Percentiles rank a stretch among this genome's conserved stretches.
Evolutionary conservation across 2,797 vertebrate genomes (phyloP).

Genomic region (Cyprinodon diabolis): DNA sequence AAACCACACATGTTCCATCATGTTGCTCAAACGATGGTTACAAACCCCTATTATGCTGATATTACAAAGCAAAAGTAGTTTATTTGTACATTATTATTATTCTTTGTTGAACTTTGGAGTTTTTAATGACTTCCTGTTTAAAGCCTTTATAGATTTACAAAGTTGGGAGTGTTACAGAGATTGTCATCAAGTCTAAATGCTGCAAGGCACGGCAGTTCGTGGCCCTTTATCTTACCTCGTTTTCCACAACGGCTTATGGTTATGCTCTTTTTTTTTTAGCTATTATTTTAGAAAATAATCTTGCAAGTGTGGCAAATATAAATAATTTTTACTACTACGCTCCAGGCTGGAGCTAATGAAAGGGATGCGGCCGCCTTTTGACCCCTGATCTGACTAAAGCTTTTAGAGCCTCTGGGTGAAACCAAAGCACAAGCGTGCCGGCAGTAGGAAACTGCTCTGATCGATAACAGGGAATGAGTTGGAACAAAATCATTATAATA

Average conservation of each 20-base stretch:
- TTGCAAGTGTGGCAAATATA: slow-evolving; percentile 46
- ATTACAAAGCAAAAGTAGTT: slow-evolving; percentile 45
- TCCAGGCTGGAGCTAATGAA: slow-evolving; percentile 38
- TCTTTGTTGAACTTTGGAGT: neutral
- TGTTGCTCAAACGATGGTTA: slow-evolving; percentile 44
- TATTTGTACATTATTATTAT: slow-evolving; percentile 22
- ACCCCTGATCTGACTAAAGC: slow-evolving; percentile 23
- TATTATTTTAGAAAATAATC: slow-evolving; percentile 14
- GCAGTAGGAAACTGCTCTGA: slow-evolving; percentile 41
- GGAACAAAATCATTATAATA: slow-evolving; percentile 23
- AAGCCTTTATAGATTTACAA: neutral
- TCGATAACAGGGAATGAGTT: slow-evolving; percentile 47
- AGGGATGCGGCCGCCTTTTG: slow-evolving; percentile 40
- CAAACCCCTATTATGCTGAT: slow-evolving; percentile 39
- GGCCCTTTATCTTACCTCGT: slow-evolving; percentile 48
- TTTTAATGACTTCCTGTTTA: neutral
- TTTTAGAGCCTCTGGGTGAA: slow-evolving; percentile 25
- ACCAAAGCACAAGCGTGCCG: slow-evolving; percentile 29
- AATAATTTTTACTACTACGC: slow-evolving; percentile 20
- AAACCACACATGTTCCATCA: slow-evolving; percentile 30
- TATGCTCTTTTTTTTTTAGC: neutral
- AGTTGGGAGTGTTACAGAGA: neutral
- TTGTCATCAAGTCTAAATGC: neutral
- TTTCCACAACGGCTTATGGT: slow-evolving; percentile 17
- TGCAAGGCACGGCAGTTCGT: neutral